Evolutionary conservation across 2,888 invertebrate genomes (phyloP).

Genomic region (Alentia gelatinosa): DNA sequence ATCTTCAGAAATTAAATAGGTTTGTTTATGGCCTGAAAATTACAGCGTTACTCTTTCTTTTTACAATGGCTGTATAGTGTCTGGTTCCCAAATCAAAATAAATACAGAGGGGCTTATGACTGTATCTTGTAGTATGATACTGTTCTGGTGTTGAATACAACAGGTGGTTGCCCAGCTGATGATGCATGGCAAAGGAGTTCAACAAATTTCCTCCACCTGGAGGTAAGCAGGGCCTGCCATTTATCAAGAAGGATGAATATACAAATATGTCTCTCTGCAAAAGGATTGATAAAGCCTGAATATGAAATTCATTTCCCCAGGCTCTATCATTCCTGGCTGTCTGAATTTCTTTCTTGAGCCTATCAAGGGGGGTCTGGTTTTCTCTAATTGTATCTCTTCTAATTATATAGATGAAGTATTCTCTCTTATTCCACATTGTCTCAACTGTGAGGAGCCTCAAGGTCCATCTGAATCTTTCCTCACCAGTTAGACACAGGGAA

Average conservation of each 20-base stretch:
- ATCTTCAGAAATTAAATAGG: not conserved
- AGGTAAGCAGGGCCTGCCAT: not conserved
- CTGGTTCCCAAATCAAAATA: not conserved
- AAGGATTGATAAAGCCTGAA: not conserved
- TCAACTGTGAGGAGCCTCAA: not conserved
- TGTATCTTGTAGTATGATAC: not conserved
- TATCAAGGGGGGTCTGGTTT: not conserved
- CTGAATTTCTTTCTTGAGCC: not conserved
- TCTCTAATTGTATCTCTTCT: not conserved
- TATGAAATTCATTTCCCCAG: constrained; percentile 25
- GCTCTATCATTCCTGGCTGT: not conserved
- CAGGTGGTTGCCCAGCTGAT: not conserved
- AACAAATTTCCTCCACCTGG: not conserved
- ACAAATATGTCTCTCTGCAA: not conserved
- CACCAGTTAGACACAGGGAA: not conserved
- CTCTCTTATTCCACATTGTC: not conserved
- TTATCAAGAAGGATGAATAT: not conserved
- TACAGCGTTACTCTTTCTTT: not conserved
- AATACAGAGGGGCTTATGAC: too few relatives aligned
- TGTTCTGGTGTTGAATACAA: not conserved
- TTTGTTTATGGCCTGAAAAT: not conserved
- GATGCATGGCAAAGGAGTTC: not conserved
- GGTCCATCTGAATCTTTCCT: not conserved
- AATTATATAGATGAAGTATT: not conserved
- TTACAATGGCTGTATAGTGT: not conserved